Evolutionary conservation across 2,888 invertebrate species (phyloP).

Genomic region (Erynnis tages): DNA sequence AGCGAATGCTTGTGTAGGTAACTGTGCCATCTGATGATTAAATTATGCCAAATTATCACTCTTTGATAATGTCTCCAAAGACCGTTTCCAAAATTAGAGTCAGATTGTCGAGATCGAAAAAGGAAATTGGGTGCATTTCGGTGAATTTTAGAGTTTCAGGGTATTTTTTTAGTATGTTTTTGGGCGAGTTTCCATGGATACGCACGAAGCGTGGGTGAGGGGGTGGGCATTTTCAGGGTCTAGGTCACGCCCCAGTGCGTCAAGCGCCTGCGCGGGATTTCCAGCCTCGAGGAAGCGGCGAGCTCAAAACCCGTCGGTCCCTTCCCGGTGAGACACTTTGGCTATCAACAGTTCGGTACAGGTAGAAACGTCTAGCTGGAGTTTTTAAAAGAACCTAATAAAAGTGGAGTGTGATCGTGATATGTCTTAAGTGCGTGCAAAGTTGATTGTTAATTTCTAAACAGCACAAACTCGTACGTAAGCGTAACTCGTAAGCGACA

Average conservation of each 20-base stretch:
- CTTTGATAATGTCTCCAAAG: not conserved
- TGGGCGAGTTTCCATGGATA: slow-evolving; percentile 59
- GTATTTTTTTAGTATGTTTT: slow-evolving; percentile 38
- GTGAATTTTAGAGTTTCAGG: not conserved
- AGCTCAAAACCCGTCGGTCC: slow-evolving; percentile 55
- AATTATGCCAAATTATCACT: not conserved
- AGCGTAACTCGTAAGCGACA: too few species aligned
- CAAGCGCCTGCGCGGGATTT: slow-evolving; percentile 64
- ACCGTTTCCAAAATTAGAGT: not conserved
- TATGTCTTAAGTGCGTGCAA: too few species aligned
- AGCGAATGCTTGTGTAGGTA: slow-evolving; percentile 55
- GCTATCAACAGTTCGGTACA: slow-evolving; percentile 23
- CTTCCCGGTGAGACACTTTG: slow-evolving; percentile 47
- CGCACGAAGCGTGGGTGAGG: slow-evolving; percentile 64
- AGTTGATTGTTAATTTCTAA: too few species aligned
- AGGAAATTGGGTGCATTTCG: not conserved
- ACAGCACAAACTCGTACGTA: too few species aligned
- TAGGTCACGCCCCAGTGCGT: slow-evolving; percentile 77
- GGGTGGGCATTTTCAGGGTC: slow-evolving; percentile 77
- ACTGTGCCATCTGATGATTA: slow-evolving; percentile 42
- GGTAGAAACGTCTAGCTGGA: slow-evolving; percentile 27
- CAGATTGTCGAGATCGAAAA: not conserved
- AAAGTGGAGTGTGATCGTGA: too few species aligned
- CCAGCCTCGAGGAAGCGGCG: slow-evolving; percentile 48
- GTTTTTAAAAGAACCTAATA: too few species aligned